phyloP scores from a whole-genome alignment of 2,113 vertebrate species.

The Todiramphus chloris region DNA sequence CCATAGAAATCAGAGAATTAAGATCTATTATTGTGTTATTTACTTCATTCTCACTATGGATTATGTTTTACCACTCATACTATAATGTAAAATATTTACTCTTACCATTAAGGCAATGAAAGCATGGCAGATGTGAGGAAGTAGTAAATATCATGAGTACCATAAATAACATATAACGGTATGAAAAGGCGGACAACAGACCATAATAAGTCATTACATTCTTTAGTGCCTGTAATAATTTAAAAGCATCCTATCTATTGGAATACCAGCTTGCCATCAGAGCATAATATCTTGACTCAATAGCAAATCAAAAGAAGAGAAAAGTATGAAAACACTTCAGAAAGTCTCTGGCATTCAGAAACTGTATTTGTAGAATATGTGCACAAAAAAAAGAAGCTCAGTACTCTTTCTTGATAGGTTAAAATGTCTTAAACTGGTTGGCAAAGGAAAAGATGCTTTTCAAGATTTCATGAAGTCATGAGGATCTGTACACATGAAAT shows the following conservation, averaged over 20 bases:
- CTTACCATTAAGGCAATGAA: neutral
- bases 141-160: neutral
- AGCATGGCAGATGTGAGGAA: neutral
- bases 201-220: neutral
- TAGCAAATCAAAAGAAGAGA: neutral
- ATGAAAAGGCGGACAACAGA: neutral
- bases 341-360: neutral
- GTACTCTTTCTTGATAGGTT: neutral
- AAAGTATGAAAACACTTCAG: neutral
- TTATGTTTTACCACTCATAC: neutral
- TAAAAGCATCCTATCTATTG: neutral
- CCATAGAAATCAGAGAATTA: neutral
- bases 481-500: neutral
- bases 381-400: neutral
- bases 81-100: neutral
- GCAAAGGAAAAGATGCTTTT: neutral
- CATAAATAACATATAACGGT: constrained; percentile 1
- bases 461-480: neutral
- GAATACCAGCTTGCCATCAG: neutral
- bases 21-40: neutral
- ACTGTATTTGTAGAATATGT: neutral
- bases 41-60: neutral
- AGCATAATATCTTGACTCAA: neutral
- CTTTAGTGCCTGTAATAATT: neutral
- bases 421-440: neutral